Evolutionary conservation across 2,113 vertebrate genomes (phyloP).

Genomic region (Neopipo cinnamomea): DNA sequence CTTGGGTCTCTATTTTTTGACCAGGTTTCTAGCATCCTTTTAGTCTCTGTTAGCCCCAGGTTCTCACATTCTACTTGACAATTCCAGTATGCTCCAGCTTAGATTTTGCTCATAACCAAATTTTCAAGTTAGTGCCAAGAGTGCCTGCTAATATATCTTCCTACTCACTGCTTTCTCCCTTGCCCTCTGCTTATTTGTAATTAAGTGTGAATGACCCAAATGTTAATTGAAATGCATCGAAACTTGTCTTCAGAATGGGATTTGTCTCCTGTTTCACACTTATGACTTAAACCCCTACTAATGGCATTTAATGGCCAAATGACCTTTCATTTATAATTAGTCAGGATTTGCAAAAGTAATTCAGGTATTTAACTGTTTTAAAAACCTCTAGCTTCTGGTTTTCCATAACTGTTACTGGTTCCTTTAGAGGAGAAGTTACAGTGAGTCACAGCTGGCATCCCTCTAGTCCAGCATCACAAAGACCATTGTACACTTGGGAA

Average conservation of each 20-base stretch:
- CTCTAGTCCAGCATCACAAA: background rate
- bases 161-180: background rate
- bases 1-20: background rate
- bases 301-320: background rate
- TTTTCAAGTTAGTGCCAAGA: background rate
- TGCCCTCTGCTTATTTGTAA: background rate
- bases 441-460: background rate
- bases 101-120: background rate
- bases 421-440: fast-evolving
- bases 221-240: background rate
- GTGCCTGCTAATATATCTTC: background rate
- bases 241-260: background rate
- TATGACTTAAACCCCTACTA: background rate
- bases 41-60: background rate
- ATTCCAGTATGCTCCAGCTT: background rate
- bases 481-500: background rate
- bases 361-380: background rate
- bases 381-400: background rate
- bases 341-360: background rate
- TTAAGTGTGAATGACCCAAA: background rate
- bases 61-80: background rate
- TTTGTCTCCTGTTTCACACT: background rate
- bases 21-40: background rate
- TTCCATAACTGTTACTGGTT: background rate
- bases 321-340: background rate